Conservation (phyloP, 2,888 invertebrate species). For the Barypeithes pellucidus region DNA sequence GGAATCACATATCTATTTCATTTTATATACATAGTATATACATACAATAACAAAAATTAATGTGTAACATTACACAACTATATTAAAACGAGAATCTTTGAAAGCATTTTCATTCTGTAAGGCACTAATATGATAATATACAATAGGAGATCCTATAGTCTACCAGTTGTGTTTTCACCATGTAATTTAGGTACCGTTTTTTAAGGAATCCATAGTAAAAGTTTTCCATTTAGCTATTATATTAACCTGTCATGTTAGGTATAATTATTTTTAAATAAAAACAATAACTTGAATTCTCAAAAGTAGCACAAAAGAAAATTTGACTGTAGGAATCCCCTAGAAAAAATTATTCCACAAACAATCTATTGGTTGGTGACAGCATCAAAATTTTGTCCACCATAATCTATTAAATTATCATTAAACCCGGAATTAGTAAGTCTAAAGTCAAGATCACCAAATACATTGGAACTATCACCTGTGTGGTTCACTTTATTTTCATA, state of each 20-base stretch:
- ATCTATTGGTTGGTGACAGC: constrained; percentile 60
- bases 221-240: no score
- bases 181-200: no score
- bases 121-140: constrained; percentile 36
- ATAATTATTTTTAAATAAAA: not conserved
- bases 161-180: no score
- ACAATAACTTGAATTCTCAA: not conserved
- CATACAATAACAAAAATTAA: constrained; percentile 53
- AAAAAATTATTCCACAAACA: constrained; percentile 13
- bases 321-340: not conserved
- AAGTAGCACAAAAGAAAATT: not conserved
- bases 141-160: constrained; percentile 19
- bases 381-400: constrained; percentile 61
- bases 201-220: no score
- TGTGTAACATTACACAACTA: constrained; percentile 33
- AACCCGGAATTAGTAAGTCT: constrained; percentile 61
- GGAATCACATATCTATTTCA: constrained; percentile 56
- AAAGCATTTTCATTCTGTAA: constrained; percentile 58
- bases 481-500: constrained; percentile 62
- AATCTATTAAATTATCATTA: constrained; percentile 59
- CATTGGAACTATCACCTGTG: constrained; percentile 61
- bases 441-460: constrained; percentile 68
- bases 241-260: no score
- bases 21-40: constrained; percentile 57
- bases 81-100: constrained; percentile 59